Evolutionary conservation across 1,140 invertebrate genomes (phyloP).

Genomic region (Phymorhynchus buccinoides): DNA sequence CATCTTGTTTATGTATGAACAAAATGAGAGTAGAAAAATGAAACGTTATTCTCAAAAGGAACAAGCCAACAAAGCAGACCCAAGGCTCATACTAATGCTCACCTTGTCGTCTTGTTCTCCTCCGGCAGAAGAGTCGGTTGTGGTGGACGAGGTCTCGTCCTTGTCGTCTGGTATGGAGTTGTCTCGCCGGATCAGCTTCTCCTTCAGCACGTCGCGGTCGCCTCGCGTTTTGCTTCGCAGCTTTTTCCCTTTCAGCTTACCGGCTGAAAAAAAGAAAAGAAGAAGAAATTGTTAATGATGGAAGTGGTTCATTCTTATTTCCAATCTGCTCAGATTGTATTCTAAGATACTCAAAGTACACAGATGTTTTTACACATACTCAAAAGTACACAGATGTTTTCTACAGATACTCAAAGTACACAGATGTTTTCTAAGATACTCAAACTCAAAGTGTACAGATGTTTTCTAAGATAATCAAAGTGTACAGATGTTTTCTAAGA

Average conservation of each 20-base stretch:
- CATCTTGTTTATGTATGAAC: too few species aligned
- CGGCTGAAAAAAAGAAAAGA: neutral
- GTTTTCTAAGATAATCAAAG: too few species aligned
- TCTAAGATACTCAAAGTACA: neutral
- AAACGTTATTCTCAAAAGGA: too few species aligned
- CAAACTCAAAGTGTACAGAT: too few species aligned
- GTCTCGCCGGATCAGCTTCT: slow-evolving; percentile 50
- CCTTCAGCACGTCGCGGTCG: slow-evolving; percentile 43
- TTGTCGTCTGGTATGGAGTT: slow-evolving; percentile 66
- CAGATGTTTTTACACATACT: neutral
- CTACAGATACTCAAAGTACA: too few species aligned
- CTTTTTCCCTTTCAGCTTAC: slow-evolving; percentile 16
- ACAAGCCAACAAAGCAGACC: too few species aligned
- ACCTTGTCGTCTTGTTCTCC: slow-evolving; percentile 76
- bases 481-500: too few species aligned
- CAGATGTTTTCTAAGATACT: too few species aligned
- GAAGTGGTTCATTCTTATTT: too few species aligned
- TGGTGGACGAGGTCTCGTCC: slow-evolving; percentile 83
- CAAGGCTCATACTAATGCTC: neutral
- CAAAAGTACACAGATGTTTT: neutral
- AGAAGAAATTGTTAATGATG: too few species aligned
- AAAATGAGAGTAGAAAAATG: too few species aligned
- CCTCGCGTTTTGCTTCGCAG: neutral
- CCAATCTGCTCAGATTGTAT: neutral
- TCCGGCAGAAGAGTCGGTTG: slow-evolving; percentile 81